These are phyloP conservation scores for Petrolisthes manimaculis DNA, from an alignment of 2,888 invertebrate species.

Conservation along the genomic window DNA sequence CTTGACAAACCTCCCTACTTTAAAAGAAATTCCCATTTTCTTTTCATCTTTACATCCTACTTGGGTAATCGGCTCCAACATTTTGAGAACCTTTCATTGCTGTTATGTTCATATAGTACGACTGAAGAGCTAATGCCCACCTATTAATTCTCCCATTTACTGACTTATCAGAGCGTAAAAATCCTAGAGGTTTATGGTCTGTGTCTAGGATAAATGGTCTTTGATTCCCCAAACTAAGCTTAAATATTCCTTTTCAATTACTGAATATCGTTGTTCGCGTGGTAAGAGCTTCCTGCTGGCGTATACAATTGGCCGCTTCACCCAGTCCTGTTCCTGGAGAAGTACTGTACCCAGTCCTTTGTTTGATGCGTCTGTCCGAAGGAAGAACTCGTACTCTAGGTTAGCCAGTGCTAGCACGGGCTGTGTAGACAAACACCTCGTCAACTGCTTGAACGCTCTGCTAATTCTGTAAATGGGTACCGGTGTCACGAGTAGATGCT, in stretches of 20 bases:
- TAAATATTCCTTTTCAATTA: neutral
- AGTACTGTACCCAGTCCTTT: neutral
- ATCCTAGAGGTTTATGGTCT: neutral
- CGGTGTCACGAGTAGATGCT: too few relatives aligned
- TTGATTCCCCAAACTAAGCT: neutral
- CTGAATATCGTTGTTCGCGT: neutral
- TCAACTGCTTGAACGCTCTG: neutral
- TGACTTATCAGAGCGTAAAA: neutral
- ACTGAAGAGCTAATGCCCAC: neutral
- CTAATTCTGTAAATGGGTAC: too few relatives aligned
- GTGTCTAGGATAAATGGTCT: neutral
- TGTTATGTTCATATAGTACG: neutral
- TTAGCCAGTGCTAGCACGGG: neutral
- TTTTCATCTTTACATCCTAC: neutral
- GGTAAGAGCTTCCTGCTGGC: slow-evolving; percentile 13
- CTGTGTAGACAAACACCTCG: neutral
- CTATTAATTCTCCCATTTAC: neutral
- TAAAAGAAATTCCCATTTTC: neutral
- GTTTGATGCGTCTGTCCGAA: slow-evolving; percentile 8
- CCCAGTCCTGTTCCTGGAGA: neutral
- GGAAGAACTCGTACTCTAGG: neutral
- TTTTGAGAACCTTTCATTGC: neutral
- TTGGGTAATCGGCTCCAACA: neutral
- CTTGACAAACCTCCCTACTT: slow-evolving; percentile 1
- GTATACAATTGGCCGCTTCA: neutral